Evolutionary conservation across 2,888 invertebrate genomes (phyloP).

Genomic region (Rhagophthalmus giganteus): DNA sequence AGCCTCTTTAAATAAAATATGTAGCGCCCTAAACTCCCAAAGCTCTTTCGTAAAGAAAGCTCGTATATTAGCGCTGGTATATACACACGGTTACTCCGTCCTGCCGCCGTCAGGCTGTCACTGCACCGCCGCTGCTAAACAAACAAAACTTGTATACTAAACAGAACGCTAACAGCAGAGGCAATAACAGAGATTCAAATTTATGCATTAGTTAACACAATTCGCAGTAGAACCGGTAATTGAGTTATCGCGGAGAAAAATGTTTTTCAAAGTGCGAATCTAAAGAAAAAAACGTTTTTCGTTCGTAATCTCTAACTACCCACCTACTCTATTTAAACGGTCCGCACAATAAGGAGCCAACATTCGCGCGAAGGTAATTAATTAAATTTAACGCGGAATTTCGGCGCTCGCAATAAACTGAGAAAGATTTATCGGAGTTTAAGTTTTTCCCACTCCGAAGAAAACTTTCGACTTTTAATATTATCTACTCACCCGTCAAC

Average conservation of each 20-base stretch:
- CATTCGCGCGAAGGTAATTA: neutral
- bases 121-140: slow-evolving; percentile 18
- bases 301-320: neutral
- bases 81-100: slow-evolving; percentile 22
- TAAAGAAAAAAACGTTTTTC: too few species aligned
- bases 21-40: slow-evolving; percentile 32
- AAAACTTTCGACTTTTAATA: too few species aligned
- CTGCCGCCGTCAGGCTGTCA: slow-evolving; percentile 21
- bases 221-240: slow-evolving; percentile 25
- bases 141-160: slow-evolving; percentile 20
- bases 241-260: slow-evolving; percentile 17
- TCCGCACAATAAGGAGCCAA: too few species aligned
- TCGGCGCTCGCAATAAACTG: neutral
- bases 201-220: slow-evolving; percentile 25
- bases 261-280: too few species aligned
- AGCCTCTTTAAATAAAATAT: slow-evolving; percentile 35
- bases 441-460: too few species aligned
- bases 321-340: neutral
- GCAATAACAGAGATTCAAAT: slow-evolving; percentile 27
- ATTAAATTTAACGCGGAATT: slow-evolving; percentile 4
- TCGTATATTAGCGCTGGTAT: slow-evolving; percentile 29
- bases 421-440: slow-evolving; percentile 6
- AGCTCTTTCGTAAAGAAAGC: slow-evolving; percentile 28
- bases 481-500: slow-evolving; percentile 44
- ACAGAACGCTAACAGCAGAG: slow-evolving; percentile 18